phyloP scores from a whole-genome alignment of 1,140 invertebrate species.

The Ditylenchus dipsaci region DNA sequence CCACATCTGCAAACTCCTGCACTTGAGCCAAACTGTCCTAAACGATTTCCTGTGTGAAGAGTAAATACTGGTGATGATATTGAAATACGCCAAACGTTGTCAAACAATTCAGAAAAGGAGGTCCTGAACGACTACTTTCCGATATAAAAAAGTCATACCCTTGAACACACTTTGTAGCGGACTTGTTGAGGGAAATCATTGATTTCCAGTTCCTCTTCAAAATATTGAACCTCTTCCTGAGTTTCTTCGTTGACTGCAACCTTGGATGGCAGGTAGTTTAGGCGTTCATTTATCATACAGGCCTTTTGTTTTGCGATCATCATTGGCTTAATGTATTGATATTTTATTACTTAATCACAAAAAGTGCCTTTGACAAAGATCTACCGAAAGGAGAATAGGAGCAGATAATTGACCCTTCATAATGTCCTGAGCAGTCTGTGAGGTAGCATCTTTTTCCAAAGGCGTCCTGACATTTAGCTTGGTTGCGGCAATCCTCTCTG shows the following conservation, averaged over 20 bases:
- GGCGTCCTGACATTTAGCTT: constrained; percentile 82
- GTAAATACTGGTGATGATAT: too few species aligned
- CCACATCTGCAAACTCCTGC: constrained; percentile 98
- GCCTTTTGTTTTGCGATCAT: constrained; percentile 66
- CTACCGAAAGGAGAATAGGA: constrained; percentile 35
- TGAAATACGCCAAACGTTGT: too few species aligned
- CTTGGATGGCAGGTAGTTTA: constrained; percentile 83
- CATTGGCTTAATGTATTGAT: constrained; percentile 16
- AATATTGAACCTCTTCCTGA: constrained; percentile 68
- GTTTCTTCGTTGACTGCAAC: constrained; percentile 68
- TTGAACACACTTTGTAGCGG: constrained; percentile 93
- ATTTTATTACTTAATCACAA: too few species aligned
- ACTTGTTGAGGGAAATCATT: constrained; percentile 99
- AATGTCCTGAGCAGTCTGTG: constrained; percentile 83
- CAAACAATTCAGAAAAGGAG: too few species aligned
- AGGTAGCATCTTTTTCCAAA: constrained; percentile 76
- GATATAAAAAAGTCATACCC: constrained; percentile 63
- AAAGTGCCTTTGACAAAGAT: not conserved
- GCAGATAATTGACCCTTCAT: constrained; percentile 60
- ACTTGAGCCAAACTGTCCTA: constrained; percentile 94
- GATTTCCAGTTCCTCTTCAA: constrained; percentile 97
- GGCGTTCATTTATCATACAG: constrained; percentile 87
- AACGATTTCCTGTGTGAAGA: too few species aligned
- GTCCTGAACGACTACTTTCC: too few species aligned
- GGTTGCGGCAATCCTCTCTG: constrained; percentile 62